Evolutionary conservation across 2,888 invertebrate species (phyloP), one percentile per base, ranked within the genome.

Genomic region (Andricus curvator): DNA sequence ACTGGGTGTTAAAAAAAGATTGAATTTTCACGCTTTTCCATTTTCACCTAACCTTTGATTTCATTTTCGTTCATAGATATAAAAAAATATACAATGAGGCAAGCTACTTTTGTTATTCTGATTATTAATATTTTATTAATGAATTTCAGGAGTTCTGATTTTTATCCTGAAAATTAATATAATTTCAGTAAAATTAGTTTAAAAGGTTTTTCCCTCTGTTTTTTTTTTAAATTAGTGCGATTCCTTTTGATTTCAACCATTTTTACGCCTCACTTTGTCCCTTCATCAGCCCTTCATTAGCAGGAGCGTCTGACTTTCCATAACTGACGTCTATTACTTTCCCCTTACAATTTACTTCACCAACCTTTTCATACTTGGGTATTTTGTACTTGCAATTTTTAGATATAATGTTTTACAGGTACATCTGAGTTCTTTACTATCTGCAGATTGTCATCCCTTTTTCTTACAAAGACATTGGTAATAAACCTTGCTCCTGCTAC

Each of bases 231-330:
- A 51, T 25, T 20, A 17, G 29, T 70, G 5, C 22, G 70, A 56
- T n/a, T 56, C 17, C 20, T 70, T 51, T 51, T 44, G 29, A 70
- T 70, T 70, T 13, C 48, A 70, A 70, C 51, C 48, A 70, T 70
- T 48, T 70, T 70, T 48, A 44, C 70, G 29, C 70, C 17, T 25
- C 70, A 48, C 4, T 48, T 51, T 70, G 13, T 51, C 29, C 48
- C 29, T 17, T 37, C 20, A 41, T 67, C 22, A 37, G 41, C 37
- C 66, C 74, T 33, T 74, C 74, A 56, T 56, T 74, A 74, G 51
- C n/a, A 56, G 62, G 11, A 62, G 15, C 5, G 62, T 62, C 15
- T 4, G 48, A 48, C 48, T 17, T 48, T 44, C 44, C 13, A 15
- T 44, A 44, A 44, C 4, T 44, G 44, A 44, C 44, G 44, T 15